Base-by-base conservation (phyloP, 2,113 vertebrate genomes). In the Myiozetetes cayanensis region DNA sequence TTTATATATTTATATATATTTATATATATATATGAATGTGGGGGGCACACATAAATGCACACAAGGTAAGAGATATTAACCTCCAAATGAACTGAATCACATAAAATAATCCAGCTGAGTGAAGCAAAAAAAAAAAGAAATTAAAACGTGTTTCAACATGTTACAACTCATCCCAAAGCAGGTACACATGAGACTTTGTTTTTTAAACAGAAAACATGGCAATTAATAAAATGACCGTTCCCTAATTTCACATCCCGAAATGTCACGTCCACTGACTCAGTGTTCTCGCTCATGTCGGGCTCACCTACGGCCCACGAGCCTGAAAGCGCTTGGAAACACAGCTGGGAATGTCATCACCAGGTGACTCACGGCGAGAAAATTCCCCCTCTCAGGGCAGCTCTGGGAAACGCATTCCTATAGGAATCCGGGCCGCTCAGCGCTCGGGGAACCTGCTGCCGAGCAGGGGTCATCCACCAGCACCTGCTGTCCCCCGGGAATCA, bases 231-330 rank as follows among this genome's bases (percentile, higher is more conserved):
- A 25, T 7, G 63, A 33, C 82, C 59, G 3, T 82, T 92, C 63
- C 63, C 75, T 63, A 31, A 79, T 70, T 80, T 50, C 75, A 33
- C 56, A 81, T 67, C 22, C 62, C 17, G n/a, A 94, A 94, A 96
- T 92, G 90, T 89, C 92, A 89, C 23, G 12, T 10, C 59, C n/a
- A 3, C 75, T 95, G 96, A 92, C 65, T 95, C 94, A 37, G 58
- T 35, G 58, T 37, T 27, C 33, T 15, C 15, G 56, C 56, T 59
- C 53, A 20, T 17, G 52, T 19, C 7, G 81, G 92, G 49, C 83
- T 95, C 88, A 67, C 90, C 94, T 78, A 47, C 72, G 68, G 49
- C 86, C 72, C 10, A 10, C 37, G 77, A 44, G 90, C 1, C 85
- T 12, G 30, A 62, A 93, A 43, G 10, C 22, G 5, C 39, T 82